Conservation (phyloP, 2,113 vertebrate species). For the Odocoileus hemionus region DNA sequence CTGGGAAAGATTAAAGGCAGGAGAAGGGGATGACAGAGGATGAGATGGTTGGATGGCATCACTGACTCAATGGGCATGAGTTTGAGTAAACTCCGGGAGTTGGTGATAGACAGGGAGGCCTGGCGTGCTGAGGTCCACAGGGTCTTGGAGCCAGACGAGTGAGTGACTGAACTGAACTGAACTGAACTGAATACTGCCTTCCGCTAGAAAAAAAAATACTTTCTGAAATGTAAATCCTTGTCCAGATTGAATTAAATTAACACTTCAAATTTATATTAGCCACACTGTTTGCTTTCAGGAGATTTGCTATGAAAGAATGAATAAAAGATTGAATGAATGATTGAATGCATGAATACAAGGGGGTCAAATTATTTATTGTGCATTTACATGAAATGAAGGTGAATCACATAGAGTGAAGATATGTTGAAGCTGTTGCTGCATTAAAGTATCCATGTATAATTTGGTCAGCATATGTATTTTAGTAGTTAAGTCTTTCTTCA, state of each 20-base stretch:
- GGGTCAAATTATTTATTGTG: background rate
- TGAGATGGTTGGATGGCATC: background rate
- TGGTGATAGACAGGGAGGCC: background rate
- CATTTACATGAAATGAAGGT: background rate
- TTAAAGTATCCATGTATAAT: background rate
- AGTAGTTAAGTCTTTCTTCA: background rate
- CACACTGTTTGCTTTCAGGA: background rate
- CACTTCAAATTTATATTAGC: background rate
- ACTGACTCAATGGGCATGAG: background rate
- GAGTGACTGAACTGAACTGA: background rate
- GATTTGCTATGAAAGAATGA: background rate
- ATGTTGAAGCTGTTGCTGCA: background rate
- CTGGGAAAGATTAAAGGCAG: background rate
- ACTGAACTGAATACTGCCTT: background rate
- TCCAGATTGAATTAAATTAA: background rate
- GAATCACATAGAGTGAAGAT: background rate
- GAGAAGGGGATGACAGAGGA: background rate
- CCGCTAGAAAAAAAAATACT: background rate
- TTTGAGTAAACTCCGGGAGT: background rate
- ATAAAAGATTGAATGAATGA: background rate
- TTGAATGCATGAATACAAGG: background rate
- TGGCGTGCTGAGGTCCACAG: rapidly evolving
- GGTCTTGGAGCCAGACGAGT: rapidly evolving
- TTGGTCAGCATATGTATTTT: background rate
- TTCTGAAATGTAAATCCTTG: background rate